These are phyloP conservation scores for Camponotus vicinus DNA, from an alignment of 1,140 invertebrate genomes.

Conservation along the genomic window DNA sequence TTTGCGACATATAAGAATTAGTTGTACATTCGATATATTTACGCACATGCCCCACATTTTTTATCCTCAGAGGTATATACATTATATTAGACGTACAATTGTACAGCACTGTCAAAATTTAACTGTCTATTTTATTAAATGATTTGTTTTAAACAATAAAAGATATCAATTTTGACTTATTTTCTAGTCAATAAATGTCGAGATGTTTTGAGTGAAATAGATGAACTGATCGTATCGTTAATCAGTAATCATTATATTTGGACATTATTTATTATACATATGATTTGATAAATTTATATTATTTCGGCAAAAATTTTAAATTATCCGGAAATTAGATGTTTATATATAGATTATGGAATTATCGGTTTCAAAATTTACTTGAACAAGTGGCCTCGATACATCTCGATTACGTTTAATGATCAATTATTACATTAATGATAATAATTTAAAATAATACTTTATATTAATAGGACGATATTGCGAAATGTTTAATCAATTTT, in stretches of 20 bases:
- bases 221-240: not conserved
- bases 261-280: not conserved
- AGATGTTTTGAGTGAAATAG: not conserved
- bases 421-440: not conserved
- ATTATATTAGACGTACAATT: not conserved
- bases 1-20: too few relatives aligned
- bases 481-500: conserved; percentile 1
- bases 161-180: too few relatives aligned
- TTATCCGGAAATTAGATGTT: not conserved
- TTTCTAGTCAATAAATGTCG: not conserved
- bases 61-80: not conserved
- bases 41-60: too few relatives aligned
- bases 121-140: not conserved
- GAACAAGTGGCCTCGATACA: not conserved
- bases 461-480: not conserved
- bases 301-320: not conserved
- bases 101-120: not conserved
- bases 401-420: not conserved
- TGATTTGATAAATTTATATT: not conserved
- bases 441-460: not conserved
- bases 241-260: conserved; percentile 8
- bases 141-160: not conserved
- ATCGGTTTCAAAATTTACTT: not conserved
- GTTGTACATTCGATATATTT: too few relatives aligned
- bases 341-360: conserved; percentile 11